A percentile compares a stretch with the other conserved stretches of the same genome.
Conservation (phyloP, 92 coral and sea anemone genomes). For the Umimayanthus chanpuru region DNA sequence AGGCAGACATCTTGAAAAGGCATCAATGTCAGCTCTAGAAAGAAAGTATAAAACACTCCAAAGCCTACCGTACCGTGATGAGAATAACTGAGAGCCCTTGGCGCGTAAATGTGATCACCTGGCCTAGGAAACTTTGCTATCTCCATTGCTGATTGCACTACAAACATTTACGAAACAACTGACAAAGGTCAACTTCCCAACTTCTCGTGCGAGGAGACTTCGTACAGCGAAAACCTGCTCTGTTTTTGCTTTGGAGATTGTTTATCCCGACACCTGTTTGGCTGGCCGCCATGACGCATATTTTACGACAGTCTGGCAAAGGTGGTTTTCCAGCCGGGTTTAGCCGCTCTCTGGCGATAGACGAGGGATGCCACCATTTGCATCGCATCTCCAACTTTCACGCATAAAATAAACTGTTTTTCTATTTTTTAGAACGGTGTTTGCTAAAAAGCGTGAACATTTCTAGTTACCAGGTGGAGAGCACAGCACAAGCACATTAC, state of each 20-base stretch:
- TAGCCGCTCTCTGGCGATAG: background rate
- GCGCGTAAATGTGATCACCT: constrained; percentile 85
- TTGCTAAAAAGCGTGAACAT: background rate
- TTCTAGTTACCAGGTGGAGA: background rate
- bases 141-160: constrained; percentile 43
- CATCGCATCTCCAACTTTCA: background rate
- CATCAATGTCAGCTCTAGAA: background rate
- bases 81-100: constrained; percentile 74
- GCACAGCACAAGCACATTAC: background rate
- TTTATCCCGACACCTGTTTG: constrained; percentile 25
- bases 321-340: background rate
- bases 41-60: background rate
- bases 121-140: constrained; percentile 28
- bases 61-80: constrained; percentile 81
- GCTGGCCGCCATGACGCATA: constrained; percentile 9
- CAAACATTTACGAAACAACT: constrained; percentile 15
- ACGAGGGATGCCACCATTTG: background rate
- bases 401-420: background rate
- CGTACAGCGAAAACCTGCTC: background rate
- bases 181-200: background rate
- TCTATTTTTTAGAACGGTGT: background rate
- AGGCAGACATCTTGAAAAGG: background rate
- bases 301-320: background rate
- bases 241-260: background rate
- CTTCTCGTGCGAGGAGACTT: background rate